Percentiles rank a stretch among this genome's conserved stretches.
Evolutionary conservation across 2,888 invertebrate species (phyloP).

Genomic region (Oasisia sp.): DNA sequence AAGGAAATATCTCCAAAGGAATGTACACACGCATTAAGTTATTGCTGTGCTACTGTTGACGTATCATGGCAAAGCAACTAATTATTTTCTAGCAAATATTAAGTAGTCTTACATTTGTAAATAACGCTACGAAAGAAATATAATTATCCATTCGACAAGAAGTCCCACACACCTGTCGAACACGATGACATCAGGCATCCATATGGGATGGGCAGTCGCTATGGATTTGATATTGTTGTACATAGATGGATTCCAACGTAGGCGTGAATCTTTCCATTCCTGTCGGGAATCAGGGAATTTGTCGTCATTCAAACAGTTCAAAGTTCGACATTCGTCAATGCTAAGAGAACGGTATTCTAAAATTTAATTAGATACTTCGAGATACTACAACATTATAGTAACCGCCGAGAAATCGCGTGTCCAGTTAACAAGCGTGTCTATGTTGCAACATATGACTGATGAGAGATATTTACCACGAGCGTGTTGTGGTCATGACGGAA

Average conservation of each 20-base stretch:
- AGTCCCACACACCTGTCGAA: neutral
- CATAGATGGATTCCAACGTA: neutral
- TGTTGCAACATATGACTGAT: neutral
- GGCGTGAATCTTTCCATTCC: neutral
- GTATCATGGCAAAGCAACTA: too few relatives aligned
- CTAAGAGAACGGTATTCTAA: neutral
- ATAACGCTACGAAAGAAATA: too few relatives aligned
- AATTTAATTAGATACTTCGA: neutral
- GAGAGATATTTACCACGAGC: neutral
- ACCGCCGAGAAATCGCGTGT: neutral
- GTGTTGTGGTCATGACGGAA: too few relatives aligned
- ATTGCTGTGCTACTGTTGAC: too few relatives aligned
- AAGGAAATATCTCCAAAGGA: too few relatives aligned
- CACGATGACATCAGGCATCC: neutral
- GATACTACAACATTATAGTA: neutral
- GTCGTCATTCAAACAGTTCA: neutral
- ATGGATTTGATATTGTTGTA: neutral
- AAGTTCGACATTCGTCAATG: neutral
- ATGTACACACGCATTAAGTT: too few relatives aligned
- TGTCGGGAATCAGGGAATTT: neutral
- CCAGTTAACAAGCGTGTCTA: neutral
- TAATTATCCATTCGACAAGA: too few relatives aligned
- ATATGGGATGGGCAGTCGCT: neutral
- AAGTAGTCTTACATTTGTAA: too few relatives aligned
- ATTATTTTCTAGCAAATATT: too few relatives aligned